These are phyloP conservation scores for Amphiura filiformis DNA, from an alignment of 35 echinoderm and acorn worm genomes.

Conservation along the genomic window DNA sequence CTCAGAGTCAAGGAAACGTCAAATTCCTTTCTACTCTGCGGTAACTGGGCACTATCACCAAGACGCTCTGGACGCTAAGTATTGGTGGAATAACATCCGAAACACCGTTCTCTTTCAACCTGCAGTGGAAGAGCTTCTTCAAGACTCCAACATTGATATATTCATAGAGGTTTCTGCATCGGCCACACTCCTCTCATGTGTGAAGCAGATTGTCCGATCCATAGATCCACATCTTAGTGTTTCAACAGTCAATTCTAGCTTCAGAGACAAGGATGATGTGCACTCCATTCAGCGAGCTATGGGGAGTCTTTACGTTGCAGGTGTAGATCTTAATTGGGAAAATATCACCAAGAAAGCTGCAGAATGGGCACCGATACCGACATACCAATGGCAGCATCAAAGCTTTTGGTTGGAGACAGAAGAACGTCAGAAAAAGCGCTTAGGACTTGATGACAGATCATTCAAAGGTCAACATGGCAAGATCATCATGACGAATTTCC, in stretches of 20 bases:
- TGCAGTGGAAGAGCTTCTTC: constrained; percentile 71
- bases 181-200: constrained; percentile 69
- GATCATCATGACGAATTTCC: constrained; percentile 72
- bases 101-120: constrained; percentile 81
- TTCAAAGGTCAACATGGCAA: constrained; percentile 83
- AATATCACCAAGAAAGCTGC: constrained; percentile 66
- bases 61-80: constrained; percentile 72
- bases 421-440: constrained; percentile 65
- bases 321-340: constrained; percentile 62
- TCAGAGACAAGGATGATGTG: constrained; percentile 76
- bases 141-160: constrained; percentile 57
- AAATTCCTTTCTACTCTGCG: constrained; percentile 76
- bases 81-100: constrained; percentile 93
- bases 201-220: constrained; percentile 78
- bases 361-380: constrained; percentile 58
- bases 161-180: constrained; percentile 87
- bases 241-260: constrained; percentile 58
- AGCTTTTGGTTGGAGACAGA: constrained; percentile 77
- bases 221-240: constrained; percentile 47
- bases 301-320: constrained; percentile 47
- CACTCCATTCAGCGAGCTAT: constrained; percentile 51
- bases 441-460: constrained; percentile 86
- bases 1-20: constrained; percentile 35
- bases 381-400: constrained; percentile 82
- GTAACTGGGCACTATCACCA: constrained; percentile 63